Evolutionary conservation across 2,888 invertebrate genomes (phyloP).

Genomic region (Lasioglossum morio): DNA sequence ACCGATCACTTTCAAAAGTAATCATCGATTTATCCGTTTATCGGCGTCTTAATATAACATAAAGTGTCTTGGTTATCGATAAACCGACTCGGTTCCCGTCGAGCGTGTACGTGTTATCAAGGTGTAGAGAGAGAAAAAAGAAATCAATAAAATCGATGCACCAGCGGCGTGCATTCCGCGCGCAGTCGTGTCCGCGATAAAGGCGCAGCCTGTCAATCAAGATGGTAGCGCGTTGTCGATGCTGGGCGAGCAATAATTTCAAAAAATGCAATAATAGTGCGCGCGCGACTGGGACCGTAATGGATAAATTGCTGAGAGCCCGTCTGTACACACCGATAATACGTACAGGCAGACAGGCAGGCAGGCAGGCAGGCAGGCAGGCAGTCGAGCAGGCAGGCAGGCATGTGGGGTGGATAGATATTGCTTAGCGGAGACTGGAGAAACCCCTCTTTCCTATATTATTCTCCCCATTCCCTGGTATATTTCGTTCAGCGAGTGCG

Average conservation of each 20-base stretch:
- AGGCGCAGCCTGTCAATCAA: slow-evolving; percentile 52
- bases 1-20: slow-evolving; percentile 3
- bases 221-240: slow-evolving; percentile 55
- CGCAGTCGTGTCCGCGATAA: slow-evolving; percentile 29
- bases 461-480: slow-evolving; percentile 80
- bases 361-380: slow-evolving; percentile 79
- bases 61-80: slow-evolving; percentile 22
- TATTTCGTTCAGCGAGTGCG: slow-evolving; percentile 68
- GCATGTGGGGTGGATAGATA: slow-evolving; percentile 83
- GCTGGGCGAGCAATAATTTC: slow-evolving; percentile 76
- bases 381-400: slow-evolving; percentile 75
- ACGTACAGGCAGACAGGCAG: slow-evolving; percentile 82
- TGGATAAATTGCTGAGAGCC: slow-evolving; percentile 84
- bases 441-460: slow-evolving; percentile 83
- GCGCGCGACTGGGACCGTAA: slow-evolving; percentile 81
- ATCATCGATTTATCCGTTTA: slow-evolving; percentile 12
- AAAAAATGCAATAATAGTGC: slow-evolving; percentile 84
- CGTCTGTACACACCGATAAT: slow-evolving; percentile 80
- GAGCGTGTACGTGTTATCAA: slow-evolving; percentile 13
- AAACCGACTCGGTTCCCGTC: not conserved
- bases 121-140: not conserved
- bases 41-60: not conserved
- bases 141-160: slow-evolving; percentile 43
- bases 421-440: slow-evolving; percentile 82
- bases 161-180: slow-evolving; percentile 12